Evolutionary conservation across 2,113 vertebrate genomes (phyloP).

Genomic region (Sisor rabdophorus): DNA sequence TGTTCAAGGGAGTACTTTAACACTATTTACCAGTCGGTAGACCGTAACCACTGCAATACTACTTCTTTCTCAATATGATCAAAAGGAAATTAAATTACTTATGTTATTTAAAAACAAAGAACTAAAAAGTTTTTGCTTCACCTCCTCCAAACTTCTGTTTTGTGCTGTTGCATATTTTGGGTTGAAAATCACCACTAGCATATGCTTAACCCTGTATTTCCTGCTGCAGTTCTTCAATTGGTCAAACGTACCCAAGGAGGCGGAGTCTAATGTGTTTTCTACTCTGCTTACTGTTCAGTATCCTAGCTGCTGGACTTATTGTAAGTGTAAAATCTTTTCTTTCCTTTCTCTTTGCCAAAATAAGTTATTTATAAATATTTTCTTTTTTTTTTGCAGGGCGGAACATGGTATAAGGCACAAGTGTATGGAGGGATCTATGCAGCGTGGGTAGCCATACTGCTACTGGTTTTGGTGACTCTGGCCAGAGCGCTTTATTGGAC

Average conservation of each 20-base stretch:
- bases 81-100: too few species aligned
- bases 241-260: slow-evolving; percentile 84
- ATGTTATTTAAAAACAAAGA: too few species aligned
- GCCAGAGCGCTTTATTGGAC: slow-evolving; percentile 86
- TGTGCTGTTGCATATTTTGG: slow-evolving; percentile 8
- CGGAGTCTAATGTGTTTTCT: slow-evolving; percentile 86
- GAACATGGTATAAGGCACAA: slow-evolving; percentile 78
- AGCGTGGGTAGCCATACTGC: slow-evolving; percentile 79
- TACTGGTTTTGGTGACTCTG: slow-evolving; percentile 78
- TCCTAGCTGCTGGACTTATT: slow-evolving; percentile 81
- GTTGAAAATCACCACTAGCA: background rate
- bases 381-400: slow-evolving; percentile 64
- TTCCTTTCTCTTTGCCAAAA: background rate
- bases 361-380: background rate
- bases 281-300: slow-evolving; percentile 80
- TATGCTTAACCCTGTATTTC: slow-evolving; percentile 5
- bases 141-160: too few species aligned
- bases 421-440: slow-evolving; percentile 82
- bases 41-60: too few species aligned
- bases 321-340: slow-evolving; percentile 66
- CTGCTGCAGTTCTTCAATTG: slow-evolving; percentile 79
- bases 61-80: too few species aligned
- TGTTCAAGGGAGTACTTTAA: too few species aligned
- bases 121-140: too few species aligned
- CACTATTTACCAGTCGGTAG: too few species aligned